phyloP scores from a whole-genome alignment of 2,113 vertebrate species.

The Jaculus jaculus region DNA sequence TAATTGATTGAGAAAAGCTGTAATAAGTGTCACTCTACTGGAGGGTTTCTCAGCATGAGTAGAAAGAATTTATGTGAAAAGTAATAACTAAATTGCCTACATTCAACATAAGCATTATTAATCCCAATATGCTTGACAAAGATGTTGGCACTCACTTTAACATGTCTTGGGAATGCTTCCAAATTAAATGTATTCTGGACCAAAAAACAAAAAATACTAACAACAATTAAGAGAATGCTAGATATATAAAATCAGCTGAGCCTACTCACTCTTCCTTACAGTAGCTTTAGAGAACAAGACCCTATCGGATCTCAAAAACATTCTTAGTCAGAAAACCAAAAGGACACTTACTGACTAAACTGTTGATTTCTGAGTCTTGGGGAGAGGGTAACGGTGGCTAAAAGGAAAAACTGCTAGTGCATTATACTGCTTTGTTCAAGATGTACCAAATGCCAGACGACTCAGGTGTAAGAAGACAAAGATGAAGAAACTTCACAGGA shows the following conservation, averaged over 20 bases:
- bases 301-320: background rate
- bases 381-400: background rate
- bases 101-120: constrained; percentile 61
- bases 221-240: constrained; percentile 51
- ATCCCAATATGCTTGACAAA: constrained; percentile 66
- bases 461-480: background rate
- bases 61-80: constrained; percentile 48
- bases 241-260: constrained; percentile 49
- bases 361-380: background rate
- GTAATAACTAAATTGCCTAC: constrained; percentile 61
- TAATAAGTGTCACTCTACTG: constrained; percentile 43
- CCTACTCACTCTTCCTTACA: constrained; percentile 28
- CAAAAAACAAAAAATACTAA: constrained; percentile 47
- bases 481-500: background rate
- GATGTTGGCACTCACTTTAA: constrained; percentile 63
- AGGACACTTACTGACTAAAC: background rate
- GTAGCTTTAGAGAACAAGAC: background rate
- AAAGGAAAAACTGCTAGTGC: background rate
- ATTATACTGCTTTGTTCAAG: background rate
- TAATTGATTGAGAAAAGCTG: constrained; percentile 47
- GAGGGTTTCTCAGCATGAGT: constrained; percentile 54
- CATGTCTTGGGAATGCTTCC: constrained; percentile 65
- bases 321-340: constrained; percentile 30
- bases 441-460: background rate
- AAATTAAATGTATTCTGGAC: constrained; percentile 66